Base-by-base conservation (phyloP, 2,888 invertebrate genomes). In the Drosophila dives region DNA sequence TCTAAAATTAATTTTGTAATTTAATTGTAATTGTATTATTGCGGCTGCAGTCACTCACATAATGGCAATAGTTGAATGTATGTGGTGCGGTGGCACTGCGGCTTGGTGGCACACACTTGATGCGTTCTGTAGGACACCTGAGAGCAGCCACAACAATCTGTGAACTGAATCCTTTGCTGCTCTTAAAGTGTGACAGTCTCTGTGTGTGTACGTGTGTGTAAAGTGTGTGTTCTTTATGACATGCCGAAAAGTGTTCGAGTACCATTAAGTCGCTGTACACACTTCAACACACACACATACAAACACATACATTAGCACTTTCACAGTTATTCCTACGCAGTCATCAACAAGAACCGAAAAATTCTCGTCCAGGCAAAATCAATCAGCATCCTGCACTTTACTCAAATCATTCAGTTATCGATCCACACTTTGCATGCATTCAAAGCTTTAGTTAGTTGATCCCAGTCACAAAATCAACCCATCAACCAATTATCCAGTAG, bases 241-340 rank as follows among this genome's bases (percentile, higher is more conserved):
- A 86, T 84, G 83, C 85, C 87, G 69, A 87, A 86, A 85, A 86
- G 86, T 86, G 86, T 88, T 88, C 61, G 79, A 87, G 89, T 80
- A 84, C 81, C 89, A 88, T 88, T 81, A 81, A 88, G 82, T 75
- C 77, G 75, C 82, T 84, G 82, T 79, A 78, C 77, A 75, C 82
- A 88, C 75, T 77, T 76, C 68, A 72, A 81, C 55, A 66, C 83
- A 80, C 77, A 72, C n/a, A 49, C 58, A 54, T 23, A 33, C 54
- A 61, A n/a, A n/a, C 54, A 51, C 54, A 50, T 48, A 59, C 64
- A 36, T 34, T 59, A 34, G 33, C 58, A 54, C n/a, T 50, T 29
- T 12, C 17, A 49, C 17, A 29, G 49, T 11, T n/a, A 40, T 40
- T 10, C 40, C 3, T 15, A 40, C 17, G 20, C 65, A 55, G 38